Conservation (phyloP, 2,113 vertebrate species). For the Etheostoma spectabile region DNA sequence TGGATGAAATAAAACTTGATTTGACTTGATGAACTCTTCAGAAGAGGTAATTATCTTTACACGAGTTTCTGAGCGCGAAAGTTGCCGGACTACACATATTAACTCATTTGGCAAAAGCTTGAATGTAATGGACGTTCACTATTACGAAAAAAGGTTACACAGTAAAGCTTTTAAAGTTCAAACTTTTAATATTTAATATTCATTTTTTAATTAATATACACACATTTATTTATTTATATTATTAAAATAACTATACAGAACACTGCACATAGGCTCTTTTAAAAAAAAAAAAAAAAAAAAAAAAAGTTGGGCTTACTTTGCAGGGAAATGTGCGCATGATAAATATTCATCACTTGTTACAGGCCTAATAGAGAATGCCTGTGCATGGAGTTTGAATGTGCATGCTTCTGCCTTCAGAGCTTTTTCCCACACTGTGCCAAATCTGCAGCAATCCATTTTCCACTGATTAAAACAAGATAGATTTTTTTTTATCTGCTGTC, state of each 20-base stretch:
- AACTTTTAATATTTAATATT: too few relatives aligned
- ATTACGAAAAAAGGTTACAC: too few relatives aligned
- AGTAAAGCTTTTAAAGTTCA: too few relatives aligned
- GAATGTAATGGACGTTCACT: too few relatives aligned
- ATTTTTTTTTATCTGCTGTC: constrained; percentile 36
- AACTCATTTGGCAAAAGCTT: too few relatives aligned
- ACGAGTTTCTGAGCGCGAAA: too few relatives aligned
- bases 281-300: constrained; percentile 12
- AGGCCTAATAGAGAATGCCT: constrained; percentile 5
- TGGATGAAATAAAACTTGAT: too few relatives aligned
- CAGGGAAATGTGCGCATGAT: constrained; percentile 3
- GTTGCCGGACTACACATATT: too few relatives aligned
- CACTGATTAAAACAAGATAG: constrained; percentile 55
- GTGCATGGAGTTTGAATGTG: neutral
- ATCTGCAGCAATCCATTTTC: constrained; percentile 45
- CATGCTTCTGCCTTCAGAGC: constrained; percentile 6
- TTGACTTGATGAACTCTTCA: too few relatives aligned
- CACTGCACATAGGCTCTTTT: constrained; percentile 7
- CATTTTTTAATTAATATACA: too few relatives aligned
- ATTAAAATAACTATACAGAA: neutral
- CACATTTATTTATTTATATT: too few relatives aligned
- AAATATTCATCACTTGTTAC: constrained; percentile 37
- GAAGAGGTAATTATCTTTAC: too few relatives aligned
- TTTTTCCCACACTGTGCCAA: constrained; percentile 5
- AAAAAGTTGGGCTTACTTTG: constrained; percentile 19